Base-by-base conservation (phyloP, 2,797 vertebrate species). In the Prionace glauca region DNA sequence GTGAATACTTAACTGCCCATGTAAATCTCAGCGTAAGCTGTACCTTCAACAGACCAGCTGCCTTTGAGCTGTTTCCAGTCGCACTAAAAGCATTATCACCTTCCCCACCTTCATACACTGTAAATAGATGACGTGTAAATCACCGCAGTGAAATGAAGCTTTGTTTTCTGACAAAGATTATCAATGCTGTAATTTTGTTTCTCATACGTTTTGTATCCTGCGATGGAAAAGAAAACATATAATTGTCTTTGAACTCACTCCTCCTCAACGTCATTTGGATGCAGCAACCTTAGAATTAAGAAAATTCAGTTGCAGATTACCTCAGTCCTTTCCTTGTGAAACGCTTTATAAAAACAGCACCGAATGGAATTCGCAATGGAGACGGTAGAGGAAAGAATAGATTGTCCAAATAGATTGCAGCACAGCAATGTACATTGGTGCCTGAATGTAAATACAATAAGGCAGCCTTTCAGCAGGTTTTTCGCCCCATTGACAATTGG, bases 101-200 rank as follows among this genome's bases (percentile, higher is more conserved):
- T 26, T 56, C 24, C 22, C 86, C 18, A 87, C 45, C 36, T 56
- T 87, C 29, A 56, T 24, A 29, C 45, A 87, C 56, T 56, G 86
- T 56, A 56, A 87, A 56, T 11, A 29, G 26, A 87, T 87, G 45
- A 56, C 50, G 26, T 56, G 24, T 87, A 87, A 87, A 87, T 60
- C 26, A 88, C 26, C 14, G 5, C 50, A 3, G 45, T 87, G 86
- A 87, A 87, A 87, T 87, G 86, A 87, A 56, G 24, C 86, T 56
- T 87, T 87, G 50, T 8, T 72, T 72, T 29, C 26, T 74, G 72
- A 32, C 72, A 74, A n/a, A 60, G 50, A 29, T 2, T 56, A 88
- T 88, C 86, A 87, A 50, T 87, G 45, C 41, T 87, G 45, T 50
- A 87, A 87, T 87, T 87, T 87, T 24, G 26, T 88, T 88, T 60